Conservation (phyloP, 2,797 vertebrate genomes). For the Chanos chanos region DNA sequence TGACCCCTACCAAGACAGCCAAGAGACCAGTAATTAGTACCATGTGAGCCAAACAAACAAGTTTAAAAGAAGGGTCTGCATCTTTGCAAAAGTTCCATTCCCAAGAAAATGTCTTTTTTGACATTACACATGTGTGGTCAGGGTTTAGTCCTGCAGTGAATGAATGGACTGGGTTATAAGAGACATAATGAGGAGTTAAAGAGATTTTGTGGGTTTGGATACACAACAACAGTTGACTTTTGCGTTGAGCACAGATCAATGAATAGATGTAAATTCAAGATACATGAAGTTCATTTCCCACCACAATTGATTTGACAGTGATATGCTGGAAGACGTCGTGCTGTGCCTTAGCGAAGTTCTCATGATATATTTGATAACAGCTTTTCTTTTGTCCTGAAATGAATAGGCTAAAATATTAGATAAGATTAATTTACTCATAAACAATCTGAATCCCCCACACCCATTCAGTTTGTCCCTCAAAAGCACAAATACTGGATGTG, state of each 20-base stretch:
- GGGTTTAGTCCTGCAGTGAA: constrained; percentile 3
- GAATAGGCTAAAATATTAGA: neutral
- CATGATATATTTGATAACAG: neutral
- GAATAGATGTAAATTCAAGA: constrained; percentile 2
- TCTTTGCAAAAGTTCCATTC: constrained; percentile 23
- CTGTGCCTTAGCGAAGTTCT: too few species aligned
- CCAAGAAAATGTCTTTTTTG: constrained; percentile 31
- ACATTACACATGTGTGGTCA: constrained; percentile 21
- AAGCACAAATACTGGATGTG: neutral
- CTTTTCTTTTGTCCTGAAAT: neutral
- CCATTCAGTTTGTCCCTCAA: neutral
- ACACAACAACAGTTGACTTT: constrained; percentile 3
- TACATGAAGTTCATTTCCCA: too few species aligned
- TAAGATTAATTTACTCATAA: too few species aligned
- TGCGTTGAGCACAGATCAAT: constrained; percentile 3
- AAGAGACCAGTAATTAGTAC: constrained; percentile 55
- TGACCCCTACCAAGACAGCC: constrained; percentile 57
- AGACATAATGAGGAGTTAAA: constrained; percentile 12
- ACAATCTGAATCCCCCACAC: too few species aligned
- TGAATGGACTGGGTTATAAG: neutral
- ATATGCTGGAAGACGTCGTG: too few species aligned
- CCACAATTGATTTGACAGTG: too few species aligned
- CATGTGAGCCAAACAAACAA: constrained; percentile 56
- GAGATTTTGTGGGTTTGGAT: constrained; percentile 21
- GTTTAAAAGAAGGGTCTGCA: constrained; percentile 37